These are phyloP conservation scores for Chlorocebus sabaeus DNA, from an alignment of 2,113 vertebrate genomes.

Conservation along the genomic window DNA sequence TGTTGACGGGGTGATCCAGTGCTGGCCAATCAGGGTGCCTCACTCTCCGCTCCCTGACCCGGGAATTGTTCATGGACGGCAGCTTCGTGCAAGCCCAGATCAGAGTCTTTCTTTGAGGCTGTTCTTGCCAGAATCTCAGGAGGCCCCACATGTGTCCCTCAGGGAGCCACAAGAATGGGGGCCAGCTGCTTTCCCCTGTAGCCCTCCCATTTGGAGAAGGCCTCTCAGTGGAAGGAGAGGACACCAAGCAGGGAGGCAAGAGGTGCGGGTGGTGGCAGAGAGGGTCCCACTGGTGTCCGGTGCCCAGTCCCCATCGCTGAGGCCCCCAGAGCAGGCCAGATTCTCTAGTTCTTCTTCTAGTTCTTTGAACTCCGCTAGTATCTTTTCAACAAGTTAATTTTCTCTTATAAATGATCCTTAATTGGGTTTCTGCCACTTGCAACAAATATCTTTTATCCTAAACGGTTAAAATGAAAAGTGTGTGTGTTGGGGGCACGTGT, in stretches of 20 bases:
- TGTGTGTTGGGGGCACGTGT: too few relatives aligned
- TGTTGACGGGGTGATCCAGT: background rate
- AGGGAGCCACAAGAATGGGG: too few relatives aligned
- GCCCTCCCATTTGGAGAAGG: background rate
- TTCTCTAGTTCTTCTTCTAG: background rate
- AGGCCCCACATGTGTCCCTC: too few relatives aligned
- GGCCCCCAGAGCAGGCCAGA: background rate
- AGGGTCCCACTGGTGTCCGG: background rate
- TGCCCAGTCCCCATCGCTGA: background rate
- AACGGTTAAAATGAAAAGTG: background rate
- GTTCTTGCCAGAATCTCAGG: background rate
- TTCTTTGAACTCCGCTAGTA: background rate
- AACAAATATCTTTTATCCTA: background rate
- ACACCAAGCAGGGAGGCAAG: background rate
- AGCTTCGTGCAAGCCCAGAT: too few relatives aligned
- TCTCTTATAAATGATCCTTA: background rate
- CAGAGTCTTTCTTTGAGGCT: background rate
- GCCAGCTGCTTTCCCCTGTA: background rate
- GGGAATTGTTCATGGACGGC: background rate
- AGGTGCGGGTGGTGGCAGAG: background rate
- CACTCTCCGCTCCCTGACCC: too few relatives aligned
- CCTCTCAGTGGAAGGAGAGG: background rate
- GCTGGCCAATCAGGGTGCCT: background rate
- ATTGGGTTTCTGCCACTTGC: background rate
- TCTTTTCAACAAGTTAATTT: background rate